Evolutionary conservation across 2,113 vertebrate species (phyloP), one percentile per base, ranked within the genome.

Genomic region (Trematomus loennbergii): DNA sequence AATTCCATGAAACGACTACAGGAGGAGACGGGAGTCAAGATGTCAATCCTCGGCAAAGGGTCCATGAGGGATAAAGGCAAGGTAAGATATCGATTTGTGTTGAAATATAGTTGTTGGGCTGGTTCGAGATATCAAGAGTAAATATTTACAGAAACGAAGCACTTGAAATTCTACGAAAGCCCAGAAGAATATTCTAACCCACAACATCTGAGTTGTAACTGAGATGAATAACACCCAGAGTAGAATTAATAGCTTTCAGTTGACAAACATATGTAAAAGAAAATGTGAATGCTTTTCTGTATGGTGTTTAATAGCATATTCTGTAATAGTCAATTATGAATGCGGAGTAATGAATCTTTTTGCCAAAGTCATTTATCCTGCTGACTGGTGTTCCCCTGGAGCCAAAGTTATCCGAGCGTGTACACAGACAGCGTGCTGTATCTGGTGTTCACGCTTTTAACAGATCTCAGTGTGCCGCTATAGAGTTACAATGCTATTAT

Each of bases 1-100:
- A 99, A 99, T 92, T 99, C 98, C 82, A 96, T 99, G 96, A 99
- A 99, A 94, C 96, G 98, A 89, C 95, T 99, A 94, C 98, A 99
- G 91, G 98, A 99, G 91, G 98, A 99, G 94, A 99, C 98, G 18
- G 97, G 98, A 83, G 98, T 97, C 92, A 99, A 99, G 95, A 99
- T 99, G 98, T 99, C 98, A 85, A 99, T 99, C 92, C 95, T 99
- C 45, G 98, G 98, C 58, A 99, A 99, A 95, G 98, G 98, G 85
- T 99, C 98, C 83, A 99, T 99, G 97, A 96, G 98, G 87, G 98
- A 99, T 92, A 99, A 99, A 96, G 96, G 94, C 79, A 99, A 99
- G 97, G 98, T 99, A 96, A 77, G 83, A 79, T 80, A 82, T 79
- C 12, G 45, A 83, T 79, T 62, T 76, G 52, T 70, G 79, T 63